phyloP scores from a whole-genome alignment of 2,797 vertebrate species.

The Uromys caudimaculatus region DNA sequence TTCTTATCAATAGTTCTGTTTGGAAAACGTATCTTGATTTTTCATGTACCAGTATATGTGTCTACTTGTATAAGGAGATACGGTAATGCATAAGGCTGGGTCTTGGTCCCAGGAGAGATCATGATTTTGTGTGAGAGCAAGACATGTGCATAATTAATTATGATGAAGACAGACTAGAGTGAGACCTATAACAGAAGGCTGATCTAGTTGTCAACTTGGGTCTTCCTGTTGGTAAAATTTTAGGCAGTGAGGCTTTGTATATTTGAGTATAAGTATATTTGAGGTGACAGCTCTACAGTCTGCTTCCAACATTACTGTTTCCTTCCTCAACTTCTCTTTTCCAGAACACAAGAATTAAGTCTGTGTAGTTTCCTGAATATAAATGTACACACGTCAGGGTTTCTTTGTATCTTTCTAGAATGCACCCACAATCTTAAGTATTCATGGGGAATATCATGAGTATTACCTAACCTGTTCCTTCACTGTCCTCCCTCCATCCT shows the following conservation, averaged over 20 bases:
- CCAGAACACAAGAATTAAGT: neutral
- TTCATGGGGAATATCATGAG: neutral
- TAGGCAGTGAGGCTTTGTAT: neutral
- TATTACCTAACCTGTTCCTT: neutral
- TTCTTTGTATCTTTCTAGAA: slow-evolving; percentile 32
- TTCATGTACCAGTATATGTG: slow-evolving; percentile 8
- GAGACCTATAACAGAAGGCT: slow-evolving; percentile 11
- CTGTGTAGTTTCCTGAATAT: neutral
- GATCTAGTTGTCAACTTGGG: neutral
- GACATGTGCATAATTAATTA: slow-evolving; percentile 62
- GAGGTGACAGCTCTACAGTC: neutral
- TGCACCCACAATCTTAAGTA: neutral
- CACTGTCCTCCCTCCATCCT: neutral
- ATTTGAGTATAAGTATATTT: neutral
- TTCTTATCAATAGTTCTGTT: slow-evolving; percentile 71
- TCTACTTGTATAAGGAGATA: slow-evolving; percentile 33
- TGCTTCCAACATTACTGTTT: neutral
- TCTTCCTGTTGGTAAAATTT: slow-evolving; percentile 20
- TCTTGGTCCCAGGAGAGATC: slow-evolving; percentile 3
- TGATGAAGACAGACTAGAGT: slow-evolving; percentile 19
- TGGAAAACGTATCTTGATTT: slow-evolving; percentile 63
- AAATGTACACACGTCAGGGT: neutral
- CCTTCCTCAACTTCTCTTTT: neutral
- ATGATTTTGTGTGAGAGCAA: slow-evolving; percentile 41
- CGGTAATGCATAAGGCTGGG: neutral